Base-by-base conservation (phyloP, 2,888 invertebrate genomes). In the Cloeon dipterum region DNA sequence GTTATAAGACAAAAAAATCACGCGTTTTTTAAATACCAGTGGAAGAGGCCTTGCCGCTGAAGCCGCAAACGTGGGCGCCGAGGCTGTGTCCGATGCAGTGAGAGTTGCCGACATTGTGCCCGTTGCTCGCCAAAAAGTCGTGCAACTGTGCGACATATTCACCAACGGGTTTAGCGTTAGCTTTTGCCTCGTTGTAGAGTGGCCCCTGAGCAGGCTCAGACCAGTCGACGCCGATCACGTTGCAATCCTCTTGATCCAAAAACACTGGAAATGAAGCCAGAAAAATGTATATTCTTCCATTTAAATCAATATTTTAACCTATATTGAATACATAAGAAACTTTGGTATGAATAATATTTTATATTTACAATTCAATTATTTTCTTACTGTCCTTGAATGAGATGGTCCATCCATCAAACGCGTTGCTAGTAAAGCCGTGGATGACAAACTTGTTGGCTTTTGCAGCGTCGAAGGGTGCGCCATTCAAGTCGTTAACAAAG, bases 11-110 rank as follows among this genome's bases (percentile, higher is more conserved):
- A n/a, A n/a, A n/a, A n/a, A n/a, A n/a, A n/a, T n/a, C n/a, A n/a
- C n/a, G n/a, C n/a, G n/a, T n/a, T n/a, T n/a, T n/a, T n/a, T n/a
- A n/a, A n/a, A n/a, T n/a, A n/a, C n/a, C n/a, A n/a, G n/a, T n/a
- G n/a, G n/a, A n/a, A n/a, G n/a, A n/a, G n/a, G n/a, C 11, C 29
- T 34, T 23, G 4, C 40, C 40, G 8, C 35, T 32, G 17, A 38
- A 13, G 3, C 40, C 40, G 10, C 26, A 34, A 4, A 35, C 32
- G 26, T 40, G 40, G 3, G 40, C 40, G 11, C 40, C 40, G 23
- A 40, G 23, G 23, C 40, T 40, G 36, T 32, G 33, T 2, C 40
- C 40, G 26, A 29, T 20, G 3, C 38, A 17, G 26, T 40, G 35
- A 14, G 38, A n/a, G 19, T 20, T 29, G 35, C 16, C 4, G n/a